phyloP scores from a whole-genome alignment of 2,888 invertebrate genomes.

The Chromoteleia sp. region DNA sequence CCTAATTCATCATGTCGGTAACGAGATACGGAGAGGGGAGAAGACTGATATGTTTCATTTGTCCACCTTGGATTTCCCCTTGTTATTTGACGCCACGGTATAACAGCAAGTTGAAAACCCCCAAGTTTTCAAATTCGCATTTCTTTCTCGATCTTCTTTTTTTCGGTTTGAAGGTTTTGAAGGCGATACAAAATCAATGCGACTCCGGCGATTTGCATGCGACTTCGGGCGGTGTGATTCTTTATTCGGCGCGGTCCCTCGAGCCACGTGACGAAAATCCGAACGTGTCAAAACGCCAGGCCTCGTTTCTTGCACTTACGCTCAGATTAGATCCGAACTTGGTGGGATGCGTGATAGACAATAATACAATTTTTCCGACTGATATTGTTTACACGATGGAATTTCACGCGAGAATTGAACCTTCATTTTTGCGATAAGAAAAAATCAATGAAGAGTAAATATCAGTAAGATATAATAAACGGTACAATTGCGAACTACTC shows the following conservation, averaged over 20 bases:
- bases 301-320: slow-evolving; percentile 14
- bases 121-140: slow-evolving; percentile 78
- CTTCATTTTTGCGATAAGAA: too few species aligned
- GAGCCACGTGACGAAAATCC: slow-evolving; percentile 81
- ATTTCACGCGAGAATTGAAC: background rate
- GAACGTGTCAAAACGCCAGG: slow-evolving; percentile 66
- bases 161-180: slow-evolving; percentile 71
- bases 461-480: too few species aligned
- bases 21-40: slow-evolving; percentile 46
- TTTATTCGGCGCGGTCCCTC: slow-evolving; percentile 75
- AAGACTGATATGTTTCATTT: slow-evolving; percentile 63
- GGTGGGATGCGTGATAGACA: slow-evolving; percentile 29
- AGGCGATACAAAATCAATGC: slow-evolving; percentile 80
- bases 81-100: slow-evolving; percentile 64
- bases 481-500: too few species aligned
- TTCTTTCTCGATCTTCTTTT: slow-evolving; percentile 2
- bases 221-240: slow-evolving; percentile 39
- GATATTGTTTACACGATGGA: background rate
- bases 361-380: slow-evolving; percentile 24
- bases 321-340: slow-evolving; percentile 19
- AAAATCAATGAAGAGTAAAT: too few species aligned
- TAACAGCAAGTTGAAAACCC: slow-evolving; percentile 72
- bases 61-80: slow-evolving; percentile 68
- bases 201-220: slow-evolving; percentile 45
- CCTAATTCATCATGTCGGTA: slow-evolving; percentile 46